These are phyloP conservation scores for Crenichthys baileyi DNA, from an alignment of 2,797 vertebrate genomes.

Conservation along the genomic window DNA sequence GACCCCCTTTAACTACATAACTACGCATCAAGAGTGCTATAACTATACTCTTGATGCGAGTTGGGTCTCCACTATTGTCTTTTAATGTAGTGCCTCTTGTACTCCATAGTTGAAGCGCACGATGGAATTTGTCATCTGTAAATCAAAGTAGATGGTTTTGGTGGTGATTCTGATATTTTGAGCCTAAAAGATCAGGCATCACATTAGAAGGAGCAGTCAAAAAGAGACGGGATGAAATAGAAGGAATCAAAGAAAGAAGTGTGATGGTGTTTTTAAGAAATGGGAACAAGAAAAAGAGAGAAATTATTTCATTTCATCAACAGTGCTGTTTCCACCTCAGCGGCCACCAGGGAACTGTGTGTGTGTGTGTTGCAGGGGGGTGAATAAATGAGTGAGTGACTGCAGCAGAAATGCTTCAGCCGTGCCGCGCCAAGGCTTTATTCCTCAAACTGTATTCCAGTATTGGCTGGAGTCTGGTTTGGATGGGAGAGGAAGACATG, in stretches of 20 bases:
- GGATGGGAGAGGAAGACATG: slow-evolving; percentile 21
- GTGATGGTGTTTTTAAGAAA: slow-evolving; percentile 62
- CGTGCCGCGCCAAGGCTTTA: slow-evolving; percentile 41
- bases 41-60: neutral
- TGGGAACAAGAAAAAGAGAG: slow-evolving; percentile 66
- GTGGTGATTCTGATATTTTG: slow-evolving; percentile 66
- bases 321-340: slow-evolving; percentile 64
- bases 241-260: slow-evolving; percentile 52
- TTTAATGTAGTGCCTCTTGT: slow-evolving; percentile 15
- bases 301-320: slow-evolving; percentile 74
- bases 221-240: slow-evolving; percentile 58
- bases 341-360: slow-evolving; percentile 52
- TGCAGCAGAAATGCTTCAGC: slow-evolving; percentile 60
- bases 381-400: slow-evolving; percentile 47
- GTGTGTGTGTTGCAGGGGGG: slow-evolving; percentile 1
- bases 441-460: slow-evolving; percentile 57
- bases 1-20: neutral
- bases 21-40: too few relatives aligned
- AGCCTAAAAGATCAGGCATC: slow-evolving; percentile 35
- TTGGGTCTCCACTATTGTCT: slow-evolving; percentile 7
- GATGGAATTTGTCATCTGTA: slow-evolving; percentile 64
- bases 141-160: slow-evolving; percentile 61
- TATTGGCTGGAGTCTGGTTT: slow-evolving; percentile 38
- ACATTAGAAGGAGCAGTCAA: slow-evolving; percentile 45
- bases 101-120: slow-evolving; percentile 43